Evolutionary conservation across 2,113 vertebrate species (phyloP).

Genomic region (Casuarius casuarius): DNA sequence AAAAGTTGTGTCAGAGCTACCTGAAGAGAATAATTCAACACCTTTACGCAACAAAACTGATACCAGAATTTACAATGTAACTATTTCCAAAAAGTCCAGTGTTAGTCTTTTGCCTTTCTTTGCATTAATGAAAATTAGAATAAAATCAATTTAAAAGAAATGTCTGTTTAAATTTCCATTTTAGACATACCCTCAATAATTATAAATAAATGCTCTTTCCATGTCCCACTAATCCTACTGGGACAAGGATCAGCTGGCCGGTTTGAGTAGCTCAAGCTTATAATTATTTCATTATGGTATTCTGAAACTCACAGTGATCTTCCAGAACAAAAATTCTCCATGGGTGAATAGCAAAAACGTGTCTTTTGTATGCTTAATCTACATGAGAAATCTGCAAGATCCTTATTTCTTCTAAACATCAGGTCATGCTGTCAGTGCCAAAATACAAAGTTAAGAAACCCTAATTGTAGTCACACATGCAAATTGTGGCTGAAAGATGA

Average conservation of each 20-base stretch:
- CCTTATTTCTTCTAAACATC: neutral
- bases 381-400: neutral
- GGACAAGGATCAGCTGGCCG: neutral
- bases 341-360: neutral
- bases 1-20: constrained; percentile 16
- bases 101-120: neutral
- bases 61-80: neutral
- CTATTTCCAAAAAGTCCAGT: neutral
- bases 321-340: neutral
- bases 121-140: neutral
- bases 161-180: neutral
- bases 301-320: neutral
- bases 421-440: neutral
- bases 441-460: neutral
- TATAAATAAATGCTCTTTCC: neutral
- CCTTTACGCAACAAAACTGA: neutral
- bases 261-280: neutral
- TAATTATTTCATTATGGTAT: constrained; percentile 10
- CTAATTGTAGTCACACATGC: neutral
- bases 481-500: neutral
- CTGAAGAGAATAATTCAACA: constrained; percentile 19
- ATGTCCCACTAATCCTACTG: neutral
- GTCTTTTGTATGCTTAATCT: neutral
- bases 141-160: neutral
- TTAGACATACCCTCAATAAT: neutral